These are phyloP conservation scores for Sula dactylatra DNA, from an alignment of 2,113 vertebrate genomes.

Conservation along the genomic window DNA sequence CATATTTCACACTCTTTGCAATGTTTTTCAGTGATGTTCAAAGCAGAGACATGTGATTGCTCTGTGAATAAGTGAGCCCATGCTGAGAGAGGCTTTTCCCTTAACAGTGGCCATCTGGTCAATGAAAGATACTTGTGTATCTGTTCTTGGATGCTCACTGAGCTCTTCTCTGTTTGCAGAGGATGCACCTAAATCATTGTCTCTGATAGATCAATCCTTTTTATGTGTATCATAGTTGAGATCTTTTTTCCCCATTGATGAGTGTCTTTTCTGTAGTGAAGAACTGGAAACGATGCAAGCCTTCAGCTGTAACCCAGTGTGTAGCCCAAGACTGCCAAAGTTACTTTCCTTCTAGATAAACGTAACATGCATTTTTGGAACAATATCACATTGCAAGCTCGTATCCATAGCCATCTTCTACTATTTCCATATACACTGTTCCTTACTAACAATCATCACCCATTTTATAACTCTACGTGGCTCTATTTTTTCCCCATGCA, in stretches of 20 bases:
- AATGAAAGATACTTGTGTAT: background rate
- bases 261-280: background rate
- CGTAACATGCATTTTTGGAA: background rate
- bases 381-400: conserved; percentile 46
- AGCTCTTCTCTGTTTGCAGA: background rate
- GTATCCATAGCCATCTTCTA: background rate
- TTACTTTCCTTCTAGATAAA: background rate
- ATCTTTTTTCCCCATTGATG: background rate
- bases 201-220: background rate
- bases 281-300: background rate
- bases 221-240: background rate
- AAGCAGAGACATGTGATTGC: background rate
- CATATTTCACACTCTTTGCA: background rate
- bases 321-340: background rate
- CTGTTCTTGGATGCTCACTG: background rate
- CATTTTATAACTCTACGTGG: background rate
- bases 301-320: background rate
- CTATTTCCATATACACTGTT: background rate
- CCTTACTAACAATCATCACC: background rate
- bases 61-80: background rate
- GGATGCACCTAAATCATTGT: background rate
- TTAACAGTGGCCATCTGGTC: background rate
- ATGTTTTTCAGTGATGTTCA: background rate
- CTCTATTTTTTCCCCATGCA: background rate
- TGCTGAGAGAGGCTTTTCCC: background rate